A percentile compares a stretch with the other conserved stretches of the same genome.
Evolutionary conservation across 2,113 vertebrate genomes (phyloP).

Genomic region (Chaenogobius annularis): DNA sequence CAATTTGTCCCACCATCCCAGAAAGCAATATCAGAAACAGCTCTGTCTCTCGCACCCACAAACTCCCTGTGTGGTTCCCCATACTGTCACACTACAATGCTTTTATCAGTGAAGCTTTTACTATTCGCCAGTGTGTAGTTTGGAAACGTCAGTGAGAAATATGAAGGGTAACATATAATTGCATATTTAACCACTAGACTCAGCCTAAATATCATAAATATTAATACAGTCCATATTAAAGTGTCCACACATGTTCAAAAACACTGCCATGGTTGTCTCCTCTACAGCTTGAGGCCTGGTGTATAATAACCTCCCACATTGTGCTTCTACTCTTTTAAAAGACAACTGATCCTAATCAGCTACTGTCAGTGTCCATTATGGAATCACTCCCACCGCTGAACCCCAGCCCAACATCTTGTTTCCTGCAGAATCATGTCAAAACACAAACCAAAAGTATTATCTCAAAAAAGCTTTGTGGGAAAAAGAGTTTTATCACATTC

Average conservation of each 20-base stretch:
- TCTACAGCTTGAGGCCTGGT: conserved; percentile 5
- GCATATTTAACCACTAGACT: neutral
- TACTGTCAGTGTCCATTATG: conserved; percentile 49
- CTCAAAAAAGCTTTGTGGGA: conserved; percentile 40
- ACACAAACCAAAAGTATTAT: conserved; percentile 44
- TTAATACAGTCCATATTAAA: neutral
- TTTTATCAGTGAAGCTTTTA: conserved; percentile 23
- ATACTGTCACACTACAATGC: conserved; percentile 44
- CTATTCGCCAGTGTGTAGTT: neutral
- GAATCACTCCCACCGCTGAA: conserved; percentile 40
- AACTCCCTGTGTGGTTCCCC: conserved; percentile 62
- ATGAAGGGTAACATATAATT: neutral
- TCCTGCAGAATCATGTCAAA: conserved; percentile 53
- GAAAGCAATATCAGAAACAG: conserved; percentile 73
- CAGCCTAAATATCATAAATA: neutral
- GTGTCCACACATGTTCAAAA: neutral
- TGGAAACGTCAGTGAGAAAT: conserved; percentile 23
- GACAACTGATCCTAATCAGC: conserved; percentile 55
- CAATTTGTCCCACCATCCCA: conserved; percentile 79
- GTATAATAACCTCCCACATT: conserved; percentile 30
- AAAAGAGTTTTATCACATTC: conserved; percentile 43
- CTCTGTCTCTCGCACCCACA: conserved; percentile 48
- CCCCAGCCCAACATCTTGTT: conserved; percentile 52
- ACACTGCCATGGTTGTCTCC: neutral
- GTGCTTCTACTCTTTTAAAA: conserved; percentile 24